Percentiles rank a stretch among this genome's conserved stretches.
These are phyloP conservation scores for Erebia palarica DNA, from an alignment of 2,888 invertebrate genomes.

Conservation along the genomic window DNA sequence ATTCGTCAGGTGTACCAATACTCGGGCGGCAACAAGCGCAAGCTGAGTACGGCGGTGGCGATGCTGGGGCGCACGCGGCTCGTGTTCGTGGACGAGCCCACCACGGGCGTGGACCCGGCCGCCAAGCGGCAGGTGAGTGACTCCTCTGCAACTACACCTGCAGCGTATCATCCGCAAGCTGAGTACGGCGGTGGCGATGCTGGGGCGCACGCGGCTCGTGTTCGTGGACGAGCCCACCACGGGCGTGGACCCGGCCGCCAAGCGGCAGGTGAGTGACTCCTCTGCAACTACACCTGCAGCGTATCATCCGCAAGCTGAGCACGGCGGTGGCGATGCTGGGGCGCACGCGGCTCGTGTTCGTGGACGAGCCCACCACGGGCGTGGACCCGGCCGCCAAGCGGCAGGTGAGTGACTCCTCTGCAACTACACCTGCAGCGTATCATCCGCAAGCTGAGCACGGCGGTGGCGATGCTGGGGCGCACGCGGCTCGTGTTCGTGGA, in stretches of 20 bases:
- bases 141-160: no score
- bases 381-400: constrained; percentile 92
- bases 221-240: constrained; percentile 87
- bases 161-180: constrained; percentile 77
- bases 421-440: no score
- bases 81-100: constrained; percentile 87
- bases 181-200: constrained; percentile 86
- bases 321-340: constrained; percentile 67
- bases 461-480: constrained; percentile 74
- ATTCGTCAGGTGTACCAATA: constrained; percentile 75
- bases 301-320: constrained; percentile 55
- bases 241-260: constrained; percentile 91
- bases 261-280: constrained; percentile 69
- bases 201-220: constrained; percentile 86
- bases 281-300: no score
- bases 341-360: constrained; percentile 85
- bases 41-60: constrained; percentile 87
- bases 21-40: constrained; percentile 89
- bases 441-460: constrained; percentile 54
- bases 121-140: constrained; percentile 82
- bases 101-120: constrained; percentile 89
- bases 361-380: constrained; percentile 87
- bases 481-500: constrained; percentile 87
- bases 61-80: constrained; percentile 86
- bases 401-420: constrained; percentile 42